A percentile compares a stretch with the other conserved stretches of the same genome.
Evolutionary conservation across 2,888 invertebrate species (phyloP).

Genomic region (Drosophila formosana): DNA sequence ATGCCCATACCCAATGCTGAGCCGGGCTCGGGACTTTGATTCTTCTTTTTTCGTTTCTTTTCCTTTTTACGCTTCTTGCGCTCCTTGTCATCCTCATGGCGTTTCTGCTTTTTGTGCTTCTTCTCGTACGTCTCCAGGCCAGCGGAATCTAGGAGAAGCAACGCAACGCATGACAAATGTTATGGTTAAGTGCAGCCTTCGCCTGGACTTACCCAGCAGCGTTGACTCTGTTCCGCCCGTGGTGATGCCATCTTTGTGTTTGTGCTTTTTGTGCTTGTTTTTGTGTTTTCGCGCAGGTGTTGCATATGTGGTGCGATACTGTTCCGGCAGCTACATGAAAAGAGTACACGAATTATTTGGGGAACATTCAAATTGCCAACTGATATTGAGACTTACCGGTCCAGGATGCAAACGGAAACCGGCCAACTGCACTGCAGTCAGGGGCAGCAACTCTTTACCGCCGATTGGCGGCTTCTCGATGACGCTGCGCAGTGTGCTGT

Average conservation of each 20-base stretch:
- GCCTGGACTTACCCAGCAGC: conserved; percentile 87
- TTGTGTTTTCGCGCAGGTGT: conserved; percentile 97
- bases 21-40: conserved; percentile 93
- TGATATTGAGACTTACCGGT: conserved; percentile 86
- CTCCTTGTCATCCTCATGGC: conserved; percentile 97
- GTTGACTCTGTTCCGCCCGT: conserved; percentile 89
- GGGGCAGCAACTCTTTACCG: conserved; percentile 94
- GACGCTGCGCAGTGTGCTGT: conserved; percentile 95
- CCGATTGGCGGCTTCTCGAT: conserved; percentile 98
- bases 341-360: neutral
- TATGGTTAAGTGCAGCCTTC: neutral
- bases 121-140: conserved; percentile 95
- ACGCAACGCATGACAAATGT: neutral
- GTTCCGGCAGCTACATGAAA: conserved; percentile 91
- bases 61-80: conserved; percentile 97
- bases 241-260: conserved; percentile 94
- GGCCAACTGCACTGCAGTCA: conserved; percentile 94
- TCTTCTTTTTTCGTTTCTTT: conserved; percentile 97
- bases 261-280: conserved; percentile 97
- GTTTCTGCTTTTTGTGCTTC: conserved; percentile 97
- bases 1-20: conserved; percentile 54
- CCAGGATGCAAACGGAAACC: conserved; percentile 98
- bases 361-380: too few relatives aligned
- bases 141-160: conserved; percentile 86
- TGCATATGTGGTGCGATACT: conserved; percentile 96